phyloP scores from a whole-genome alignment of 2,888 invertebrate genomes.

The Zele albiditarsus region DNA sequence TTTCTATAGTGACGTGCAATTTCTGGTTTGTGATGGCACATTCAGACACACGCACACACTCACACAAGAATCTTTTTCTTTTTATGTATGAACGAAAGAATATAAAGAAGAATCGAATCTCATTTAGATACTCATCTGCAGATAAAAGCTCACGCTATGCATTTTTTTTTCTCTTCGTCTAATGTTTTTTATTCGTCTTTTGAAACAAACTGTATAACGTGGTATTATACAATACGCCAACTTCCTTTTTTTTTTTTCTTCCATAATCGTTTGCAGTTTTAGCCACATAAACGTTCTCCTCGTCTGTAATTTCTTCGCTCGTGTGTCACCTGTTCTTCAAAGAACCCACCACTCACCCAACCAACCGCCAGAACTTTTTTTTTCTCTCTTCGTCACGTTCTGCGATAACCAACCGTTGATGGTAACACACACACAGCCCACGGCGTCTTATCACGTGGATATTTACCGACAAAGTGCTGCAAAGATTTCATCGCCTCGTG shows the following conservation, averaged over 20 bases:
- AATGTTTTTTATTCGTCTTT: background rate
- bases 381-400: background rate
- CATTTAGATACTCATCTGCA: constrained; percentile 62
- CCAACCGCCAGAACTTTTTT: background rate
- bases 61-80: background rate
- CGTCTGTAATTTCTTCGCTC: constrained; percentile 33
- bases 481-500: constrained; percentile 4
- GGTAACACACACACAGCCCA: background rate
- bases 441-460: constrained; percentile 1
- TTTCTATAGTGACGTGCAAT: constrained; percentile 5
- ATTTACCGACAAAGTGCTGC: constrained; percentile 30
- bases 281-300: constrained; percentile 28
- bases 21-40: background rate
- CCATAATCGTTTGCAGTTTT: background rate
- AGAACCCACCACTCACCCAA: background rate
- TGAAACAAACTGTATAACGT: background rate
- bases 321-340: background rate
- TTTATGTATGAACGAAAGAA: background rate
- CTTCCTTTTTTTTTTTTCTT: background rate
- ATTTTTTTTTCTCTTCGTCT: background rate
- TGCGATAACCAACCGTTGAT: background rate
- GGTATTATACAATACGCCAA: background rate
- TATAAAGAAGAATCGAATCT: constrained; percentile 60
- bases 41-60: background rate
- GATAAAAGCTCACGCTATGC: constrained; percentile 55